Base-by-base conservation (phyloP, 2,888 invertebrate genomes). In the Sesamia inferens region DNA sequence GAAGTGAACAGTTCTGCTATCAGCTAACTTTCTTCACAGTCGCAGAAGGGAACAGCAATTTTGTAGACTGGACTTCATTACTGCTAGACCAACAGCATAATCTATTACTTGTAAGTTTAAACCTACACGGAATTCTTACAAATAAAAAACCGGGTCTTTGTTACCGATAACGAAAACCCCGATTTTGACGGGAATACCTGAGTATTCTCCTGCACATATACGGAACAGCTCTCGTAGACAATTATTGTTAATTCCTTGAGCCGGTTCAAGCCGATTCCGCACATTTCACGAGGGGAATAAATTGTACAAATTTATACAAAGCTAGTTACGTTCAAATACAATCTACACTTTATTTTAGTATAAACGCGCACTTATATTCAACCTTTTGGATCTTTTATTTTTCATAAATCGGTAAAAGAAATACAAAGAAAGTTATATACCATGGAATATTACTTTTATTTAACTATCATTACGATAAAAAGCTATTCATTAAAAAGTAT, bases 401-500 rank as follows among this genome's bases (percentile, higher is more conserved):
- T 22, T 22, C 6, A 51, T 44, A n/a, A 44, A 24, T 44, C 39
- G n/a, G n/a, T 42, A 31, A 58, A 72, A 79, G 48, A 76, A 80
- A 80, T 80, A 77, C 51, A 70, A 70, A 39, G 31, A 22, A 66
- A 58, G 31, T 54, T 31, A 22, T 3, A 39, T 61, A 61, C 14
- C 14, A 55, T 58, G 19, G 24, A 57, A 65, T 16, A 68, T 82
- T 58, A 68, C 57, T 65, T 80, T 81, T 81, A 82, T 78, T 82
- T 58, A 42, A 69, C 51, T 66, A 13, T 59, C 19, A 31, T 44
- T n/a, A 68, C 19, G 13, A 13, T 65, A 63, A 63, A 47, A 39
- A 75, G 16, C n/a, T 48, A n/a, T 13, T 22, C 14, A n/a, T 24
- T 66, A 65, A 22, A 57, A 74, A 48, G 10, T 75, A 31, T 62